These are phyloP conservation scores for Tragelaphus scriptus DNA, from an alignment of 2,113 vertebrate genomes.

Conservation along the genomic window DNA sequence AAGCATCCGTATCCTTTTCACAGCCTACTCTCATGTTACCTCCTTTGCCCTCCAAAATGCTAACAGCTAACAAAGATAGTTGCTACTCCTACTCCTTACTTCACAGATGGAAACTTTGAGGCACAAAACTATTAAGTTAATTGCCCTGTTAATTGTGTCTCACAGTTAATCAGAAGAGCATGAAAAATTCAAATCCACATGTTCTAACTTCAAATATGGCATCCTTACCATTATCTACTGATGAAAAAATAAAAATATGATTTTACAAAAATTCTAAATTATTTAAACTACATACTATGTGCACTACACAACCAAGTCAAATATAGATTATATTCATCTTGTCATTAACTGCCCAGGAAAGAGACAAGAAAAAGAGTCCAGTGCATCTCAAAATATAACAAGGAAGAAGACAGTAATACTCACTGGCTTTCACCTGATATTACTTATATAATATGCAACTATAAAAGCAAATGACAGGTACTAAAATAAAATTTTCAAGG, in stretches of 20 bases:
- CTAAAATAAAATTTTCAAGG: conserved; percentile 29
- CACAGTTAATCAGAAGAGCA: conserved; percentile 34
- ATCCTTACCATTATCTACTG: neutral
- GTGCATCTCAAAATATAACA: conserved; percentile 20
- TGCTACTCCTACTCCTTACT: neutral
- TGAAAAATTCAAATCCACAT: conserved; percentile 11
- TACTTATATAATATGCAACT: conserved; percentile 44
- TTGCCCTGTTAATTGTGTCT: neutral
- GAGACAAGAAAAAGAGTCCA: conserved; percentile 25
- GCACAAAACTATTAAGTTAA: conserved; percentile 43
- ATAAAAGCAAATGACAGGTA: conserved; percentile 36
- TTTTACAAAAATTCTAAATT: conserved; percentile 46
- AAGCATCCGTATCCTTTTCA: neutral
- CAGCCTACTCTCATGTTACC: neutral
- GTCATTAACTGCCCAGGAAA: conserved; percentile 3
- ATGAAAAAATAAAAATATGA: neutral
- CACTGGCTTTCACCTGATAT: conserved; percentile 34
- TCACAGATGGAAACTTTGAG: conserved; percentile 27
- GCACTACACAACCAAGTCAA: neutral
- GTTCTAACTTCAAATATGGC: neutral
- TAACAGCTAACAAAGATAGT: neutral
- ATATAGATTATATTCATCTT: neutral
- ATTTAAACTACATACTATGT: neutral
- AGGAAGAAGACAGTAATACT: conserved; percentile 16
- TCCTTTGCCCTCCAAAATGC: conserved; percentile 44